Evolutionary conservation across 2,797 vertebrate species (phyloP).

Genomic region (Chaunax sp.): DNA sequence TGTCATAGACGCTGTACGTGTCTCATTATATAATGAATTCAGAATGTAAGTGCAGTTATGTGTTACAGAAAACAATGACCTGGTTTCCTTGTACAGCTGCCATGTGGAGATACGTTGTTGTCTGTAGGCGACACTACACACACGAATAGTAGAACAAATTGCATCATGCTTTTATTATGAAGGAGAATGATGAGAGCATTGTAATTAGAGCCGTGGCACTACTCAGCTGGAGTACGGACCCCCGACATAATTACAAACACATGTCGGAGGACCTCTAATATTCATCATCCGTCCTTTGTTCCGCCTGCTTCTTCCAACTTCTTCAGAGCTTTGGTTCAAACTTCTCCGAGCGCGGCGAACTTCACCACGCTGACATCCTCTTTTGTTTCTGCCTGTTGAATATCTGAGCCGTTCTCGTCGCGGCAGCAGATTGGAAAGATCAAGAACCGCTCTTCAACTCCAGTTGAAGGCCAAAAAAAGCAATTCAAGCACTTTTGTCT

Average conservation of each 20-base stretch:
- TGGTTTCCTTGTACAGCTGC: conserved; percentile 11
- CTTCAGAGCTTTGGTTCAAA: conserved; percentile 51
- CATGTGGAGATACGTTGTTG: not conserved
- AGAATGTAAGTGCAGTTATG: conserved; percentile 1
- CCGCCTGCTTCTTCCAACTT: conserved; percentile 53
- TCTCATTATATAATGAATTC: conserved; percentile 7
- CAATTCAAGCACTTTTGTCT: conserved; percentile 76
- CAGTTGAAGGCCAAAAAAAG: conserved; percentile 74
- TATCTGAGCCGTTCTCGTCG: conserved; percentile 73
- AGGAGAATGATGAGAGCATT: conserved; percentile 20
- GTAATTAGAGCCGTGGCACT: conserved; percentile 18
- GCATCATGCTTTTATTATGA: conserved; percentile 21
- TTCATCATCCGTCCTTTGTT: conserved; percentile 58
- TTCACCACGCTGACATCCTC: conserved; percentile 62
- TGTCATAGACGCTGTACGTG: conserved; percentile 16
- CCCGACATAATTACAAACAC: conserved; percentile 66
- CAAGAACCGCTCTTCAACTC: conserved; percentile 67
- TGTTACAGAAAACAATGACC: conserved; percentile 17
- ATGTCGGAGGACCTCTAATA: conserved; percentile 57
- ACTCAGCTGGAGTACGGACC: conserved; percentile 48
- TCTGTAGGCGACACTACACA: conserved; percentile 17
- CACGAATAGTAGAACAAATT: conserved; percentile 12
- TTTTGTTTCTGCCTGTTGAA: conserved; percentile 76
- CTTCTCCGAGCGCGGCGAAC: conserved; percentile 53
- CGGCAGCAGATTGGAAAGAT: conserved; percentile 74